These are phyloP conservation scores for Yasuhikotakia modesta DNA, from an alignment of 2,797 vertebrate genomes.

Conservation along the genomic window DNA sequence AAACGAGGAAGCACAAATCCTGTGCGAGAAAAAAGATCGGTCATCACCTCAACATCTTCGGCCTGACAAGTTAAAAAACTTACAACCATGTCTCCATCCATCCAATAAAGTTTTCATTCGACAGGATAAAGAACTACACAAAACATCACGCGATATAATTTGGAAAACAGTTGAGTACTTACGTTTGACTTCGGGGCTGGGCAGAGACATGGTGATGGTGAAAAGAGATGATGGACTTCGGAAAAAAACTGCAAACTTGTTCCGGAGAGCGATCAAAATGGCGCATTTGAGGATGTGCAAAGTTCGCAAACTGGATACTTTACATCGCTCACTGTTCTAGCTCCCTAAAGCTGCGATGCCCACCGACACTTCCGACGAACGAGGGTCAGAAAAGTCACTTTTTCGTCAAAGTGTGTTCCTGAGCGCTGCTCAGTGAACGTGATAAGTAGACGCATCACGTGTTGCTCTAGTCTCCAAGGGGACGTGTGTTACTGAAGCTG, in stretches of 20 bases:
- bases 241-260: slow-evolving; percentile 84
- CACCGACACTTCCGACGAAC: slow-evolving; percentile 60
- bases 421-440: slow-evolving; percentile 77
- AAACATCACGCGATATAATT: not conserved
- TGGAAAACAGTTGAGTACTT: slow-evolving; percentile 71
- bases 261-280: slow-evolving; percentile 94
- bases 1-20: slow-evolving; percentile 73
- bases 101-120: slow-evolving; percentile 32
- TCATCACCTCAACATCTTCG: slow-evolving; percentile 45
- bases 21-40: slow-evolving; percentile 30
- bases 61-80: slow-evolving; percentile 19
- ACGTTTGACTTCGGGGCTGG: slow-evolving; percentile 82
- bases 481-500: slow-evolving; percentile 78
- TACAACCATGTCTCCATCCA: not conserved
- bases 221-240: slow-evolving; percentile 73
- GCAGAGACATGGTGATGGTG: slow-evolving; percentile 78
- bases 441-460: slow-evolving; percentile 94
- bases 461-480: slow-evolving; percentile 87
- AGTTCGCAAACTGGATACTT: slow-evolving; percentile 91
- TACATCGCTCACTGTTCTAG: slow-evolving; percentile 67
- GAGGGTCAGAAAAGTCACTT: slow-evolving; percentile 56
- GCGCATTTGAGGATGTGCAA: slow-evolving; percentile 98
- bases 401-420: slow-evolving; percentile 61
- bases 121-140: not conserved
- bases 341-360: slow-evolving; percentile 67